Percentiles rank a stretch among this genome's conserved stretches.
These are phyloP conservation scores for Ametastegia equiseti DNA, from an alignment of 2,888 invertebrate species.

Conservation along the genomic window DNA sequence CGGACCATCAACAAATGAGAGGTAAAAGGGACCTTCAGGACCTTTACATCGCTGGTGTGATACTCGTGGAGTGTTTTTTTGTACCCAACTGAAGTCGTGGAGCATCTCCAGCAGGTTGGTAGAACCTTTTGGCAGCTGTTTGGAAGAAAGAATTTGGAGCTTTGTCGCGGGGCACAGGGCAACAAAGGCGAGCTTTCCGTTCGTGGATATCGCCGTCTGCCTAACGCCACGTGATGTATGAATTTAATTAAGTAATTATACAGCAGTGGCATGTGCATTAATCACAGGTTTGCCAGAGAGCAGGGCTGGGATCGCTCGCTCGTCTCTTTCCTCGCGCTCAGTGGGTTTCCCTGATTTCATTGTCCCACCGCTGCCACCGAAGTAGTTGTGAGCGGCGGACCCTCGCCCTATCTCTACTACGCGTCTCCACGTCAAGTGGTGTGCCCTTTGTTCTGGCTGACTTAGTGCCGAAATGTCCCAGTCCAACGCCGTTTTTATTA, in stretches of 20 bases:
- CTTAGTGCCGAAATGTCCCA: slow-evolving; percentile 25
- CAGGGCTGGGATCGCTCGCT: too few species aligned
- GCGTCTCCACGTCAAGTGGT: slow-evolving; percentile 24
- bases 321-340: slow-evolving; percentile 18
- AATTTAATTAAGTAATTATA: slow-evolving; percentile 71
- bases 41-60: not conserved
- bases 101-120: not conserved
- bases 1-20: not conserved
- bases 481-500: not conserved
- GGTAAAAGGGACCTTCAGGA: not conserved
- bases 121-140: not conserved
- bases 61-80: not conserved
- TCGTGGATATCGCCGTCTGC: slow-evolving; percentile 32
- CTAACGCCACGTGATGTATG: slow-evolving; percentile 67
- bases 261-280: slow-evolving; percentile 60
- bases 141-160: not conserved
- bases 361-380: slow-evolving; percentile 5
- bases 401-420: not conserved
- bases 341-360: slow-evolving; percentile 47
- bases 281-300: slow-evolving; percentile 56
- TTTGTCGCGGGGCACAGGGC: too few species aligned
- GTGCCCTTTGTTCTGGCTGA: slow-evolving; percentile 38
- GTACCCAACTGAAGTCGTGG: not conserved
- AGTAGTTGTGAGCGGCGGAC: not conserved
- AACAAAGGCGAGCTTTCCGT: not conserved